These are phyloP conservation scores for Steatornis caripensis DNA, from an alignment of 2,113 vertebrate genomes.

Conservation along the genomic window DNA sequence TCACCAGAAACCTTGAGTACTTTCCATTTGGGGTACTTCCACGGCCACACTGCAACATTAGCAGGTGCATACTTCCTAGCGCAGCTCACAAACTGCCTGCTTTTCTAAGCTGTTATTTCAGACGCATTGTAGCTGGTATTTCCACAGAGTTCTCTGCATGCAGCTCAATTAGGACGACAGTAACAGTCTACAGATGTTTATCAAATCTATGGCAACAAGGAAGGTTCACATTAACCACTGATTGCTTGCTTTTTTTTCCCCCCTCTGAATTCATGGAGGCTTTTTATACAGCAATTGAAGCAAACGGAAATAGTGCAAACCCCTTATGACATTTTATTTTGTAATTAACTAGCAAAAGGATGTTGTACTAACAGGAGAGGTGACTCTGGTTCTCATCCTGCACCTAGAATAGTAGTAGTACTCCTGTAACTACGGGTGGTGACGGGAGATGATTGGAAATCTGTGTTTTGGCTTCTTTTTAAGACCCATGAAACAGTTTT, in stretches of 20 bases:
- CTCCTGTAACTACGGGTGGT: background rate
- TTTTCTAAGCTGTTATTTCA: background rate
- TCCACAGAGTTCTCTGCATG: background rate
- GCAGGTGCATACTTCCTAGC: background rate
- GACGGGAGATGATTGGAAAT: background rate
- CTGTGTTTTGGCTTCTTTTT: background rate
- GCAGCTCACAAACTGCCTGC: background rate
- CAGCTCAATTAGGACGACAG: background rate
- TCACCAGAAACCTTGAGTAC: background rate
- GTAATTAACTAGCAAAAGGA: background rate
- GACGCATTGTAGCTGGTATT: background rate
- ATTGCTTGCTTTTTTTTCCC: accelerated
- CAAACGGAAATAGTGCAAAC: background rate
- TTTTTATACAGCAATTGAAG: background rate
- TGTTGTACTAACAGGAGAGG: background rate
- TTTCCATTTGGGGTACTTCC: background rate
- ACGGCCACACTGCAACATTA: background rate
- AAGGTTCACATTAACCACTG: background rate
- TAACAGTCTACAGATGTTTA: background rate
- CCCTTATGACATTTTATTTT: background rate
- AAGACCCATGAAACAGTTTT: background rate
- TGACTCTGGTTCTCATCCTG: background rate
- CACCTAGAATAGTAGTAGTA: background rate
- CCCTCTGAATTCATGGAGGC: background rate
- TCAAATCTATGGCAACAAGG: background rate